Evolutionary conservation across 2,113 vertebrate genomes (phyloP), one percentile per base, ranked within the genome.

Genomic region (Hiodon tergisus): DNA sequence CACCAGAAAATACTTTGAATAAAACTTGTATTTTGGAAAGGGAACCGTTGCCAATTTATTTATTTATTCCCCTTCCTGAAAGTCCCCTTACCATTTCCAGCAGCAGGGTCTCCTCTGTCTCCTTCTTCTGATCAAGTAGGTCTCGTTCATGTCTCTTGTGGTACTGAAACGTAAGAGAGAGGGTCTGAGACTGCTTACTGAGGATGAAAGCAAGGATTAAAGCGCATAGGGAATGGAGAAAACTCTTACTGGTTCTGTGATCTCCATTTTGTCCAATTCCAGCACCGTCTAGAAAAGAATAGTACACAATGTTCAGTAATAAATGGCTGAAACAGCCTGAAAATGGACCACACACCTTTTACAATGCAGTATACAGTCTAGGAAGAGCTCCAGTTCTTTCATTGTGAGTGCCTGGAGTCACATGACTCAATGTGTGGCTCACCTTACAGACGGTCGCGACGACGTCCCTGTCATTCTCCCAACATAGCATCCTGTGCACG

Each of bases 401-500:
- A 31, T 31, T 31, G 31, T 31, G 31, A 31, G 31, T 31, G 31
- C 31, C 31, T 31, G 31, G 1, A 31, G 31, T 31, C 31, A 31
- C 31, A 31, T 31, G 31, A 31, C 31, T 31, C 31, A 31, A 31
- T 31, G 31, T 31, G 31, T 31, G 2, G 31, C 94, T 89, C 87
- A 98, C 96, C 87, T 90, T 94, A 81, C 94, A 95, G 46, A 97
- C 90, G 70, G 93, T 92, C 70, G 87, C 91, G 82, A 98, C 84
- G 14, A 98, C 95, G 54, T 98, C 96, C 82, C 96, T 96, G 83
- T 98, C 96, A 83, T 95, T 97, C 72, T 98, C 96, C 75, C 94
- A 92, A 85, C 95, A 97, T 2, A 98, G 81, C 71, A 98, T 89
- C 74, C 95, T 96, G 59, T 94, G 91, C 73, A 98, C 93, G 51